Evolutionary conservation across 2,113 vertebrate species (phyloP).

Genomic region (Genyomyrus donnyi): DNA sequence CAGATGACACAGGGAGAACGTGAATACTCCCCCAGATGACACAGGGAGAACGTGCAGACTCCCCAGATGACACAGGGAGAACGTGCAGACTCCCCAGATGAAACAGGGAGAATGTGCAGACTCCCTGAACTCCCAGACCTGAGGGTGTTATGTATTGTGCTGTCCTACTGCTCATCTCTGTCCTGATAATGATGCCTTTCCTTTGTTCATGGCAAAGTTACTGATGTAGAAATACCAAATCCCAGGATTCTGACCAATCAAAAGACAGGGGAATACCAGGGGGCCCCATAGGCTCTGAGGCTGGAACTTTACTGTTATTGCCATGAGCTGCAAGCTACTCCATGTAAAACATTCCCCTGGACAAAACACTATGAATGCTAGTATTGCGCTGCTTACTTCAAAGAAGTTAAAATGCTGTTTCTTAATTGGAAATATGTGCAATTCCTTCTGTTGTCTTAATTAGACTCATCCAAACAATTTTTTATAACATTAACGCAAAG

Average conservation of each 20-base stretch:
- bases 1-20: not conserved
- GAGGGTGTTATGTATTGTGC: not conserved
- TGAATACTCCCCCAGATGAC: not conserved
- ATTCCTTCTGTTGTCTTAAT: constrained; percentile 29
- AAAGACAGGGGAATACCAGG: not conserved
- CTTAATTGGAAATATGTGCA: constrained; percentile 42
- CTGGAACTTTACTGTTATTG: constrained; percentile 13
- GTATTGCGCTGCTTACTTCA: constrained; percentile 41
- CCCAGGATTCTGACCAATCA: not conserved
- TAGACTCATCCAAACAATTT: constrained; percentile 25
- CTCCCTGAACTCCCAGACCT: not conserved
- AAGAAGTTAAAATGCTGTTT: constrained; percentile 36
- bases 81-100: not conserved
- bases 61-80: not conserved
- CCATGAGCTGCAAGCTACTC: constrained; percentile 36
- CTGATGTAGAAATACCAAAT: not conserved
- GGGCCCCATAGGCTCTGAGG: not conserved
- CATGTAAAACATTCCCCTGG: constrained; percentile 41
- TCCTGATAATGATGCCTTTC: not conserved
- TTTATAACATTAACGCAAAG: constrained; percentile 14
- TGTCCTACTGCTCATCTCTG: not conserved
- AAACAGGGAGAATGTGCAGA: not conserved
- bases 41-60: not conserved
- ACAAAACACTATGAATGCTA: constrained; percentile 59
- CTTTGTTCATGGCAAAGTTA: not conserved